Evolutionary conservation across 2,113 vertebrate species (phyloP).

Genomic region (Pelvicachromis taeniatus): DNA sequence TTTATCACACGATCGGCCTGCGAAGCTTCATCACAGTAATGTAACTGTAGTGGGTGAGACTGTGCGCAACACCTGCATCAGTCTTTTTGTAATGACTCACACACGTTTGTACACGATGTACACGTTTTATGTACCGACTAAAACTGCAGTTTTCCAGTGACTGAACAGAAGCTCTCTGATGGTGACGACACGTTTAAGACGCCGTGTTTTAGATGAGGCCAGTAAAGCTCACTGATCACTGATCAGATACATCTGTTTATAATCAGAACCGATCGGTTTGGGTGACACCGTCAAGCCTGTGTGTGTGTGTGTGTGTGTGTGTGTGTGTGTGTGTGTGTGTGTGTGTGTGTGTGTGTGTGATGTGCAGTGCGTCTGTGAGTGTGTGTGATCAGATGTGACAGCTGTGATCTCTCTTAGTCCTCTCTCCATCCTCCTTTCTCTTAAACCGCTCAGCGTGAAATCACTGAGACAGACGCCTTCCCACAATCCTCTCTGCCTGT

Average conservation of each 20-base stretch:
- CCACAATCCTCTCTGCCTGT: slow-evolving; percentile 47
- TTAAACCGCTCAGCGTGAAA: slow-evolving; percentile 41
- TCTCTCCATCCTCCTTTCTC: slow-evolving; percentile 40
- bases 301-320: rapidly evolving
- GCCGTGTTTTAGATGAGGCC: neutral
- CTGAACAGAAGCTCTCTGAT: too few relatives aligned
- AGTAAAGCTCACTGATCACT: neutral
- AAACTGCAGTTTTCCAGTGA: too few relatives aligned
- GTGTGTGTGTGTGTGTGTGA: neutral
- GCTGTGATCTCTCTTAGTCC: slow-evolving; percentile 61
- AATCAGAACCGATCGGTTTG: neutral
- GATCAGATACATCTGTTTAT: neutral
- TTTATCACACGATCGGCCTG: neutral
- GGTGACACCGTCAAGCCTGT: rapidly evolving
- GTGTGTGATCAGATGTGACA: slow-evolving; percentile 67
- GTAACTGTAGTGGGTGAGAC: neutral
- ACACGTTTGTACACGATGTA: too few relatives aligned
- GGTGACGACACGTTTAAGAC: neutral
- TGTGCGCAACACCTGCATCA: neutral
- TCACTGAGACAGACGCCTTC: slow-evolving; percentile 52
- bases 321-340: rapidly evolving
- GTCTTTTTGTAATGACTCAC: neutral
- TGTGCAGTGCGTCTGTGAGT: neutral
- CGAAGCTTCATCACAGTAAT: neutral
- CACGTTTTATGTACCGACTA: too few relatives aligned